Evolutionary conservation across 2,888 invertebrate genomes (phyloP).

Genomic region (Drosophila diplacantha): DNA sequence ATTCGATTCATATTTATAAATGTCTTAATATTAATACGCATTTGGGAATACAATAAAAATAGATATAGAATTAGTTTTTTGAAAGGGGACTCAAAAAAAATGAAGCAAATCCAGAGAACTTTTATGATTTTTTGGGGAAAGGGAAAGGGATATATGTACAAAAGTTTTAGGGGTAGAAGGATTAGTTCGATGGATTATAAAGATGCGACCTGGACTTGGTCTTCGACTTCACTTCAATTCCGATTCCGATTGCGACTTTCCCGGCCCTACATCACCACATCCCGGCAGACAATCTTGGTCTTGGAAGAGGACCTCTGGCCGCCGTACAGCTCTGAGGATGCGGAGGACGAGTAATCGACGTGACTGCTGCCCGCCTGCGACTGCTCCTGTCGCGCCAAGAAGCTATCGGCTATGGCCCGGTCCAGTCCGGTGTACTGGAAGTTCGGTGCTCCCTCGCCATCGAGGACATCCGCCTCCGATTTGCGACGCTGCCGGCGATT

Average conservation of each 20-base stretch:
- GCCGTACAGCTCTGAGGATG: slow-evolving; percentile 63
- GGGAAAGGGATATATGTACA: slow-evolving; percentile 49
- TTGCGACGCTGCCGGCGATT: slow-evolving; percentile 75
- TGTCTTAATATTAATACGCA: slow-evolving; percentile 18
- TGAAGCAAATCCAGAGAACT: background rate
- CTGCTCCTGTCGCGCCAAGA: slow-evolving; percentile 76
- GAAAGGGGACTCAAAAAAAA: background rate
- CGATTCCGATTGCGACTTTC: background rate
- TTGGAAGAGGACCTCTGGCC: slow-evolving; percentile 63
- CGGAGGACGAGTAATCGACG: slow-evolving; percentile 75
- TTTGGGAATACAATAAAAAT: slow-evolving; percentile 19
- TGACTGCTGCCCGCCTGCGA: slow-evolving; percentile 73
- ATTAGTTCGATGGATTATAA: background rate
- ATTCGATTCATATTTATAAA: slow-evolving; percentile 37
- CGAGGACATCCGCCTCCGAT: slow-evolving; percentile 75
- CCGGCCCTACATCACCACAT: slow-evolving; percentile 71
- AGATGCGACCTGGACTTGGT: background rate
- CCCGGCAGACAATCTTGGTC: slow-evolving; percentile 73
- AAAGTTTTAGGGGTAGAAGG: slow-evolving; percentile 11
- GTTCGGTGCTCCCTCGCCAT: slow-evolving; percentile 69
- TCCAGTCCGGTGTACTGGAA: slow-evolving; percentile 77
- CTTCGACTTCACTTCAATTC: background rate
- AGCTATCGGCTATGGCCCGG: slow-evolving; percentile 77
- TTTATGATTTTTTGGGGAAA: background rate
- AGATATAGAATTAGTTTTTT: slow-evolving; percentile 3